These are phyloP conservation scores for Cephalopachus bancanus DNA, from an alignment of 2,797 vertebrate species.

Conservation along the genomic window DNA sequence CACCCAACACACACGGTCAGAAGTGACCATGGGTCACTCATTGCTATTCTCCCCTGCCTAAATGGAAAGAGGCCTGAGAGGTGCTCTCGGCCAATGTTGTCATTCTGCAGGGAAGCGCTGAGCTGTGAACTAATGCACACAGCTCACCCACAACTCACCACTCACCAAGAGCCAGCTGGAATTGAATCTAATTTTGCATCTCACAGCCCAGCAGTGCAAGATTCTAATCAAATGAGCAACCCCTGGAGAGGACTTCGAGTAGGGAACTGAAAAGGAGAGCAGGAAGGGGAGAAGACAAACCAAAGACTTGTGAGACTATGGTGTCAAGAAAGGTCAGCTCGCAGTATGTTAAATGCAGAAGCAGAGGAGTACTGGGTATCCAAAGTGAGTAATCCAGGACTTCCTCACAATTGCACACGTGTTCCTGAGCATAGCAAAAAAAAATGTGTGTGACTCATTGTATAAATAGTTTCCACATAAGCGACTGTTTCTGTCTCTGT, in stretches of 20 bases:
- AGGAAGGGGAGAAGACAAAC: conserved; percentile 30
- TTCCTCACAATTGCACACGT: conserved; percentile 67
- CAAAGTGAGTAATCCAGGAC: conserved; percentile 66
- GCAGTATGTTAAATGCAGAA: conserved; percentile 60
- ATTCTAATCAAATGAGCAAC: conserved; percentile 59
- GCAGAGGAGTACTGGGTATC: background rate
- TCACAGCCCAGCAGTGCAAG: conserved; percentile 29
- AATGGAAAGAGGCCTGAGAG: background rate
- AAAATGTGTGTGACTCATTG: conserved; percentile 61
- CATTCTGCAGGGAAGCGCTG: background rate
- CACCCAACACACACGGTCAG: background rate
- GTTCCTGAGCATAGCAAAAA: conserved; percentile 41
- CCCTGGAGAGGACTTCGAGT: conserved; percentile 30
- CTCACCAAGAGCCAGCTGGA: conserved; percentile 22
- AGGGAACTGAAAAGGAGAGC: conserved; percentile 51
- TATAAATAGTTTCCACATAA: conserved; percentile 61
- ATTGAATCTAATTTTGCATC: conserved; percentile 37
- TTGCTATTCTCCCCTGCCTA: background rate
- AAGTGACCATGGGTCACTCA: background rate
- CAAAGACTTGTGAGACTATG: conserved; percentile 55
- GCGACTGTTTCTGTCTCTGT: conserved; percentile 58
- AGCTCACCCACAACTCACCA: background rate
- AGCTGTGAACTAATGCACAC: background rate
- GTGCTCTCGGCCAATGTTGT: background rate
- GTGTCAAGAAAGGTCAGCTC: conserved; percentile 65